A percentile compares a stretch with the other conserved stretches of the same genome.
Evolutionary conservation across 1,140 invertebrate species (phyloP).

Genomic region (Tribolium madens): DNA sequence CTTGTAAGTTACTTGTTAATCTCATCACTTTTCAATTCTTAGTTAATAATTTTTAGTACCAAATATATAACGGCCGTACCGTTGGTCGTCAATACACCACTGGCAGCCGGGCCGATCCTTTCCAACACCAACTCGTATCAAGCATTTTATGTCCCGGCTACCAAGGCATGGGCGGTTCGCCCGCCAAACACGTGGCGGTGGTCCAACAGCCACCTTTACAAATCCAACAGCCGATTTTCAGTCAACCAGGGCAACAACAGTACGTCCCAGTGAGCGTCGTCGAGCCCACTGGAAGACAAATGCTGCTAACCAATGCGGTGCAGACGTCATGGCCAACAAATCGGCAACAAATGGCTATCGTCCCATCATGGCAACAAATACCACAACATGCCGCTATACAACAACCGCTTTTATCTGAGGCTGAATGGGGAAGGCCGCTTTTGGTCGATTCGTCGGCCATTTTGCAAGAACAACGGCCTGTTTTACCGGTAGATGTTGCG

Average conservation of each 20-base stretch:
- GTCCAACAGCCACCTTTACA: conserved; percentile 78
- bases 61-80: conserved; percentile 86
- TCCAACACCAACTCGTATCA: conserved; percentile 89
- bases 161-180: conserved; percentile 84
- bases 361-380: conserved; percentile 90
- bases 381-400: conserved; percentile 81
- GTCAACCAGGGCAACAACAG: conserved; percentile 82
- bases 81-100: conserved; percentile 75
- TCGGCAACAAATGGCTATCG: conserved; percentile 85
- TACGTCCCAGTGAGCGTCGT: conserved; percentile 94
- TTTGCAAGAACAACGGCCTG: conserved; percentile 72
- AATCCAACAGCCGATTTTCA: conserved; percentile 77
- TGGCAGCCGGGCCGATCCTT: conserved; percentile 74
- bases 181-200: conserved; percentile 91
- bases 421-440: conserved; percentile 83
- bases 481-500: conserved; percentile 75
- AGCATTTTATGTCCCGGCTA: conserved; percentile 92
- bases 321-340: conserved; percentile 84
- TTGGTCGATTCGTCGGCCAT: conserved; percentile 82
- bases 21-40: neutral
- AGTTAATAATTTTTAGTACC: conserved; percentile 75
- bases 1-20: conserved; percentile 63
- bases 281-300: conserved; percentile 77
- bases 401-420: conserved; percentile 75
- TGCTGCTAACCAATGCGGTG: conserved; percentile 80